Evolutionary conservation across 2,888 invertebrate genomes (phyloP).

Genomic region (Drymonia ruficornis): DNA sequence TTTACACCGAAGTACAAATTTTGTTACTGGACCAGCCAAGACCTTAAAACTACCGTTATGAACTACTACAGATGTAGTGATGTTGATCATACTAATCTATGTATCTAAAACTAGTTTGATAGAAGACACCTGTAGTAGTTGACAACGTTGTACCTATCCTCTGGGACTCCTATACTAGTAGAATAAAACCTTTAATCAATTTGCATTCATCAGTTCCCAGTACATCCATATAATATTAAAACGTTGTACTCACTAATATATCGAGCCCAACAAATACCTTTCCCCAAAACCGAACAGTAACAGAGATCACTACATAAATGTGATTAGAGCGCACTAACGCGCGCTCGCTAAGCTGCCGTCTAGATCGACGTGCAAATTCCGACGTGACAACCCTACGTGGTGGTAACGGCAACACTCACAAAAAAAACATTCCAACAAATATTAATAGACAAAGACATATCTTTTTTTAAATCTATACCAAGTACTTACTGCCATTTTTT

Average conservation of each 20-base stretch:
- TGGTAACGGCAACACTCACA: constrained; percentile 31
- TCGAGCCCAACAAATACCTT: constrained; percentile 11
- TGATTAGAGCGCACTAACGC: constrained; percentile 26
- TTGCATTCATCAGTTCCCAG: not conserved
- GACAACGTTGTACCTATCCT: constrained; percentile 27
- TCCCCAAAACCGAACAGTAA: constrained; percentile 26
- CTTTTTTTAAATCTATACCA: constrained; percentile 4
- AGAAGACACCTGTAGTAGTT: constrained; percentile 28
- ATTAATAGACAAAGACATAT: constrained; percentile 16
- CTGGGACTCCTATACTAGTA: constrained; percentile 23
- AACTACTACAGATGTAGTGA: constrained; percentile 23
- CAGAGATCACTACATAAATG: constrained; percentile 41
- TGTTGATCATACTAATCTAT: not conserved
- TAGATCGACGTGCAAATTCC: constrained; percentile 31
- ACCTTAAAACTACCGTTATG: constrained; percentile 47
- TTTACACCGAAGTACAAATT: constrained; percentile 36
- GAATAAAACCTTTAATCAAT: constrained; percentile 2
- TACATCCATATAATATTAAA: not conserved
- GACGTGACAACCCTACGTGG: constrained; percentile 34
- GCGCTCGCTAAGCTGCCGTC: constrained; percentile 42
- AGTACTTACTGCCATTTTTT: too few relatives aligned
- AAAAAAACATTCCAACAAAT: constrained; percentile 18
- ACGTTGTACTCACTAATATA: constrained; percentile 2
- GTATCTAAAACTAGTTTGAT: not conserved
- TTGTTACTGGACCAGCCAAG: constrained; percentile 57